Evolutionary conservation across 2,888 invertebrate species (phyloP), one percentile per base, ranked within the genome.

Genomic region (Chrysina gloriosa): DNA sequence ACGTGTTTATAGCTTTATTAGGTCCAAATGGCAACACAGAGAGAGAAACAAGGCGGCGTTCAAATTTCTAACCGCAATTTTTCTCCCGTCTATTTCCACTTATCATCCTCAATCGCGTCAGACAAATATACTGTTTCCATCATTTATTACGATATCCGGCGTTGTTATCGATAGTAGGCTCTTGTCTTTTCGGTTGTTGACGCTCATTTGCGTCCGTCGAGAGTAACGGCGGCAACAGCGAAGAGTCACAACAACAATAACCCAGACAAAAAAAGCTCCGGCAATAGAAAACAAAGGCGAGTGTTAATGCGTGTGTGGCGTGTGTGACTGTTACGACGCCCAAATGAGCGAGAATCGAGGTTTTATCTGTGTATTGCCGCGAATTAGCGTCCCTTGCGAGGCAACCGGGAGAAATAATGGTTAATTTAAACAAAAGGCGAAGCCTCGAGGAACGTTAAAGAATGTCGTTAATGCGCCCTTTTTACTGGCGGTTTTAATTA

Each of bases 341-440:
- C 25, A 58, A 58, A 42, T 42, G 58, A 39, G 7, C 42, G 42
- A 58, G 58, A 58, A 42, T 58, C 11, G 58, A 39, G 42, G 58
- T 42, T 58, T 58, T 58, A 58, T 58, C 58, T 58, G 39, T 58
- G 25, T 39, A 25, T 25, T 58, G 42, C 14, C 39, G 58, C 58
- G 16, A 58, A 58, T 58, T 58, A 58, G 39, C 14, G 39, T 25
- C 58, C 39, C 39, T 39, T 42, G 42, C 52, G 14, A 11, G 39
- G 11, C 27, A 14, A 27, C 25, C 42, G n/a, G 52, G 52, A 16
- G 29, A 42, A 58, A 58, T 58, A 58, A 58, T 58, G 58, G 58
- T 58, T 58, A 39, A 58, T 58, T 58, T 58, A 58, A 58, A 58
- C 58, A 58, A 58, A 42, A 58, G 42, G 25, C 58, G 39, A 52